phyloP scores from a whole-genome alignment of 2,888 invertebrate species.

The Torymus tubicola region DNA sequence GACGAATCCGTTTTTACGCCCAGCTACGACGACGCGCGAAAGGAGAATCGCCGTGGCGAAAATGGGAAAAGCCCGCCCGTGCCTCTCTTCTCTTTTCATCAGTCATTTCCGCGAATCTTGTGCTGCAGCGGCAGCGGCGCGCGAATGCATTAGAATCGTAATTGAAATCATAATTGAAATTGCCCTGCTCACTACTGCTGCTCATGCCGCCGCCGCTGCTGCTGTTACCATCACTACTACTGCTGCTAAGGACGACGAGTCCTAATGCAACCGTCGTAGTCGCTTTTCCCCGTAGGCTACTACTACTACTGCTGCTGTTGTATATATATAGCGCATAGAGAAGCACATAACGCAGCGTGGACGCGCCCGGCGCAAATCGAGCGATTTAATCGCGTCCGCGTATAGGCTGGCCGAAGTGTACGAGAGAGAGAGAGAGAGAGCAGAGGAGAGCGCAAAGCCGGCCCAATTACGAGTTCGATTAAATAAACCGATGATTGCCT shows the following conservation, averaged over 20 bases:
- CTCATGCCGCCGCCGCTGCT: neutral
- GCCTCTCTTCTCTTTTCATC: slow-evolving; percentile 36
- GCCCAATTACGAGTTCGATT: slow-evolving; percentile 71
- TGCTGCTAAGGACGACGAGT: slow-evolving; percentile 33
- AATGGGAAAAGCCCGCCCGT: slow-evolving; percentile 44
- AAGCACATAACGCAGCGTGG: slow-evolving; percentile 3
- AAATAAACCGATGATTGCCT: slow-evolving; percentile 72
- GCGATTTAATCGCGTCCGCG: slow-evolving; percentile 61
- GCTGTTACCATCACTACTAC: neutral
- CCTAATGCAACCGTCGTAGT: slow-evolving; percentile 26
- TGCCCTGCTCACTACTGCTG: slow-evolving; percentile 5
- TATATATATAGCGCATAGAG: neutral
- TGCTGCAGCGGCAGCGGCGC: neutral
- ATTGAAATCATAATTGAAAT: slow-evolving; percentile 61
- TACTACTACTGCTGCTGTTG: too few species aligned
- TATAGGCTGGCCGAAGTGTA: slow-evolving; percentile 57
- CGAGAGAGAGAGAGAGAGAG: slow-evolving; percentile 26
- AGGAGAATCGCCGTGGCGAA: slow-evolving; percentile 13
- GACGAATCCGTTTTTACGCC: too few species aligned
- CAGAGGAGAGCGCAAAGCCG: slow-evolving; percentile 57
- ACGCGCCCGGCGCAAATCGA: slow-evolving; percentile 53
- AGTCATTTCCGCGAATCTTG: slow-evolving; percentile 53
- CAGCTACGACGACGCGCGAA: too few species aligned
- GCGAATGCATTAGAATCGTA: slow-evolving; percentile 56
- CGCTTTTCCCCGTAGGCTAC: neutral